phyloP scores from a whole-genome alignment of 2,888 invertebrate genomes.

The Drosophila cognata region DNA sequence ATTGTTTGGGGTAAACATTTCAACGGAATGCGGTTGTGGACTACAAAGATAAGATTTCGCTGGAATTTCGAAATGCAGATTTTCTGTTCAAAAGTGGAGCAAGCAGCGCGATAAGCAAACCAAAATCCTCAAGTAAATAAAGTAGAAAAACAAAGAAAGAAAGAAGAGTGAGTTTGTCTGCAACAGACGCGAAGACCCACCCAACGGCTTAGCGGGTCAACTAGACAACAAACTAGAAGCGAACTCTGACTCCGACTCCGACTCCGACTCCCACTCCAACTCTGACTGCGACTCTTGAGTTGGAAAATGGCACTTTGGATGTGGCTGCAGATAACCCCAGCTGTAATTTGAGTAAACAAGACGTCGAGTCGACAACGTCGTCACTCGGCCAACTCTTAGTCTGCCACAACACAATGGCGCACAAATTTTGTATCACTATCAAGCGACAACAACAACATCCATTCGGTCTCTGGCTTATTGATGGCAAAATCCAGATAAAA shows the following conservation, averaged over 20 bases:
- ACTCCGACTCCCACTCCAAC: conserved; percentile 18
- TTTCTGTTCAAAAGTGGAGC: conserved; percentile 38
- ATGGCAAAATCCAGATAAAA: conserved; percentile 77
- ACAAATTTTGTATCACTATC: conserved; percentile 76
- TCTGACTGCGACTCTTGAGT: conserved; percentile 33
- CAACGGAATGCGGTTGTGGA: not conserved
- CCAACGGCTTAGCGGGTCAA: conserved; percentile 46
- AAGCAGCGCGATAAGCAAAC: conserved; percentile 47
- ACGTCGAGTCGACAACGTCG: conserved; percentile 39
- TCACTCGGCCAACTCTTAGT: conserved; percentile 59
- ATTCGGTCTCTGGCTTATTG: conserved; percentile 62
- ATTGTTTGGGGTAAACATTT: conserved; percentile 20
- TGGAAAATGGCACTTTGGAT: conserved; percentile 51
- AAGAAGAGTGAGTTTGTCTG: not conserved
- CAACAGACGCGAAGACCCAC: conserved; percentile 12
- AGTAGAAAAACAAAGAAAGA: not conserved
- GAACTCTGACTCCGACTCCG: conserved; percentile 27
- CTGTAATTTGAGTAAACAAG: conserved; percentile 77
- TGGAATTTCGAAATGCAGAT: conserved; percentile 54
- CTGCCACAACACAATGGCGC: conserved; percentile 56
- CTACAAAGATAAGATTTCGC: conserved; percentile 30
- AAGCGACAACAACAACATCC: conserved; percentile 45
- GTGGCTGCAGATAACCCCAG: conserved; percentile 59
- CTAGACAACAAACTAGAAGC: conserved; percentile 40
- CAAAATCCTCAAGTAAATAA: conserved; percentile 34